These are phyloP conservation scores for Nysson spinosus DNA, from an alignment of 2,888 invertebrate species.

Conservation along the genomic window DNA sequence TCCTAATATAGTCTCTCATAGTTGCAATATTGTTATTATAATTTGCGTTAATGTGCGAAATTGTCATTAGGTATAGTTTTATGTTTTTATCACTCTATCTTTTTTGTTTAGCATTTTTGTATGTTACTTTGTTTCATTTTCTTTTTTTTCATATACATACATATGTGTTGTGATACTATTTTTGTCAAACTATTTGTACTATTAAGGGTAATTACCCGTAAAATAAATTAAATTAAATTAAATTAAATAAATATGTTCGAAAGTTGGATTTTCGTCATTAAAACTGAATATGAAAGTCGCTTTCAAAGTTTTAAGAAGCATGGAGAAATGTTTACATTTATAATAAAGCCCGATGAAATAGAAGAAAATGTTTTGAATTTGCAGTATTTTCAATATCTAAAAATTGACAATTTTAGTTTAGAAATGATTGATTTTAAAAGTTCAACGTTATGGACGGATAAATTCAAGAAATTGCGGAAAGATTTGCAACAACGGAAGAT, in stretches of 20 bases:
- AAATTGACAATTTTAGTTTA: not conserved
- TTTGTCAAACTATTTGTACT: no score
- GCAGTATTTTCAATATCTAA: not conserved
- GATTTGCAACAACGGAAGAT: conserved; percentile 3
- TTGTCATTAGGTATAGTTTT: no score
- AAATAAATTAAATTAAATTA: no score
- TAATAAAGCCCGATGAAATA: not conserved
- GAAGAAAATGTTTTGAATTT: not conserved
- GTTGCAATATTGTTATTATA: no score
- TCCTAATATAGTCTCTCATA: no score
- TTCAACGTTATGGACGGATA: not conserved
- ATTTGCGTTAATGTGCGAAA: no score
- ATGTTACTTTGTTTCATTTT: no score
- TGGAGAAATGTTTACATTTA: not conserved
- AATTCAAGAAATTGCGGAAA: not conserved
- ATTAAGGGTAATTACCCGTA: no score
- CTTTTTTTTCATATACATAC: no score
- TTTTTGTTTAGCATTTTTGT: no score
- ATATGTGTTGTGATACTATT: no score
- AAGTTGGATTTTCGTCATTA: not conserved
- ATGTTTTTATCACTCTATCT: no score
- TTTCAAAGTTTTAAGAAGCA: not conserved
- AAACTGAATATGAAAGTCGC: not conserved
- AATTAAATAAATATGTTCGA: not conserved
- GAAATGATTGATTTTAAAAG: not conserved